A percentile compares a stretch with the other conserved stretches of the same genome.
Conservation (phyloP, 1,140 invertebrate genomes). For the Pinna nobilis region DNA sequence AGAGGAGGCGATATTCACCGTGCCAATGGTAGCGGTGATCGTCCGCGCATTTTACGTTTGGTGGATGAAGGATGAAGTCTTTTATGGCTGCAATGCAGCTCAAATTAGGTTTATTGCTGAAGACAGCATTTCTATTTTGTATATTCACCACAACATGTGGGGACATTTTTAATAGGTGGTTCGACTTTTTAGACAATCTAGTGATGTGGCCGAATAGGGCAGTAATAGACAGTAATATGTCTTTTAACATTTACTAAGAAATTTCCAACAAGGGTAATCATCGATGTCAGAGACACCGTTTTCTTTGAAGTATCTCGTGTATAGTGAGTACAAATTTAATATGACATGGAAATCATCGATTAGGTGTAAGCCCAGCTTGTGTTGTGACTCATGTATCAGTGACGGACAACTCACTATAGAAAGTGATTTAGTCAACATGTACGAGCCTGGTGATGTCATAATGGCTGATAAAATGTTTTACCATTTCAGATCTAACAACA, state of each 20-base stretch:
- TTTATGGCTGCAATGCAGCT: constrained; percentile 33
- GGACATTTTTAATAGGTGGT: constrained; percentile 21
- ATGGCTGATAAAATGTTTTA: constrained; percentile 36
- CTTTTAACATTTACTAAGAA: neutral
- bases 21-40: neutral
- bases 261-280: constrained; percentile 19
- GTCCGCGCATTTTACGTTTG: constrained; percentile 7
- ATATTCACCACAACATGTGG: constrained; percentile 15
- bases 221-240: neutral
- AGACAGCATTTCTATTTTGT: constrained; percentile 21
- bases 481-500: constrained; percentile 19
- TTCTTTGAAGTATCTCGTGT: constrained; percentile 9
- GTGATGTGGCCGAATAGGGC: neutral
- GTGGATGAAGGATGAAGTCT: constrained; percentile 40
- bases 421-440: constrained; percentile 22
- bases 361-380: constrained; percentile 40
- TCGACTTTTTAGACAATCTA: constrained; percentile 6
- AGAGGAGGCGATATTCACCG: neutral
- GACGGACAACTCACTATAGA: constrained; percentile 32
- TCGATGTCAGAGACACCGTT: constrained; percentile 32
- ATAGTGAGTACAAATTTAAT: constrained; percentile 35
- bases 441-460: constrained; percentile 17
- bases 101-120: constrained; percentile 27
- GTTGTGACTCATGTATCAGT: constrained; percentile 25
- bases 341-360: constrained; percentile 39